These are phyloP conservation scores for Synanceia verrucosa DNA, from an alignment of 2,797 vertebrate genomes.

Conservation along the genomic window DNA sequence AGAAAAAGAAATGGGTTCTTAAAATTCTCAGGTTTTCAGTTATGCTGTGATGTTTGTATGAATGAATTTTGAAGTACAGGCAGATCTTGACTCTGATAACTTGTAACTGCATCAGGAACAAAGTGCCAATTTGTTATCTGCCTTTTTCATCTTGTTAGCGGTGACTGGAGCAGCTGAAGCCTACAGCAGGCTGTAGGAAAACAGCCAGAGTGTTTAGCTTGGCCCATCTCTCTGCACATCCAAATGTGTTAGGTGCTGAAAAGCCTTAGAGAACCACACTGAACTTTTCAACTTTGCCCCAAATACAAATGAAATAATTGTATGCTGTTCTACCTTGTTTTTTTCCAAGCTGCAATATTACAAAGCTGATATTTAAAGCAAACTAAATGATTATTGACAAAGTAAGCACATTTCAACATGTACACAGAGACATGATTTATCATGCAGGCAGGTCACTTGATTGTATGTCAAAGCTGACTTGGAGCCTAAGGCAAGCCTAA, in stretches of 20 bases:
- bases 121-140: slow-evolving; percentile 69
- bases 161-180: slow-evolving; percentile 32
- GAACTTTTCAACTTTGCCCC: slow-evolving; percentile 64
- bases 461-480: background rate
- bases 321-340: slow-evolving; percentile 28
- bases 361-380: slow-evolving; percentile 31
- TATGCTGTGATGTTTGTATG: background rate
- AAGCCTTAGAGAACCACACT: slow-evolving; percentile 42
- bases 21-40: background rate
- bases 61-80: too few species aligned
- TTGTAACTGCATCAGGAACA: slow-evolving; percentile 38
- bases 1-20: background rate
- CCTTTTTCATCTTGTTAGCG: slow-evolving; percentile 62
- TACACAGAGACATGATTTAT: slow-evolving; percentile 1
- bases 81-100: too few species aligned
- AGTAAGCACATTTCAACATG: slow-evolving; percentile 28
- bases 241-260: slow-evolving; percentile 37
- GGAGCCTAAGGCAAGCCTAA: too few species aligned
- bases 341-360: slow-evolving; percentile 47
- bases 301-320: slow-evolving; percentile 43
- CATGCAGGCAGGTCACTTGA: background rate
- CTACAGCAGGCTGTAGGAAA: slow-evolving; percentile 53
- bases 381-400: slow-evolving; percentile 45
- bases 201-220: slow-evolving; percentile 67
- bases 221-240: slow-evolving; percentile 52